Conservation (phyloP, 2,113 vertebrate genomes). For the Sphaerodactylus townsendi region DNA sequence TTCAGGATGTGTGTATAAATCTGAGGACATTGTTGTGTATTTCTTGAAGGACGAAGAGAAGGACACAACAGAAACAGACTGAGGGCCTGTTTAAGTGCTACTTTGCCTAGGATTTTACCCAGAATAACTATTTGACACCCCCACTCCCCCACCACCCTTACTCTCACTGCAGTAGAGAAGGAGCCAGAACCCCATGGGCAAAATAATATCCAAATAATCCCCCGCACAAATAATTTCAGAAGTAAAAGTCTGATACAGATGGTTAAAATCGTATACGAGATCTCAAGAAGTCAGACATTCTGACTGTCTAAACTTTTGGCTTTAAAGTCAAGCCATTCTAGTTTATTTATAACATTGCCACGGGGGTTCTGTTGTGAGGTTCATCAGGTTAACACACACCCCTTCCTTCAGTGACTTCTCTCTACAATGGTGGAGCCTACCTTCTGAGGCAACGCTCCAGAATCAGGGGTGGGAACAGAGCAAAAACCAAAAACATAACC, state of each 20-base stretch:
- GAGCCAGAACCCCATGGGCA: neutral
- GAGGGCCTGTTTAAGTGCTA: neutral
- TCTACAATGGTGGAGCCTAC: neutral
- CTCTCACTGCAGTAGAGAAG: neutral
- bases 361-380: neutral
- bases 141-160: neutral
- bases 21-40: too few species aligned
- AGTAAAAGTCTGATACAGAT: neutral
- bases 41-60: too few species aligned
- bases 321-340: neutral
- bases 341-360: neutral
- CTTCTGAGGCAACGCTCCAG: neutral
- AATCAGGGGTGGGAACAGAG: neutral
- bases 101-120: neutral
- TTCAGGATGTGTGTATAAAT: too few species aligned
- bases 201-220: neutral
- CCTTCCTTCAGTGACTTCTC: too few species aligned
- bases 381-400: neutral
- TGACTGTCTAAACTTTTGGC: too few species aligned
- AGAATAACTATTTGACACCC: neutral
- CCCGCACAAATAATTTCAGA: neutral
- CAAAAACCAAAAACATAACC: neutral
- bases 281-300: neutral
- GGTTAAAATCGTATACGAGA: neutral
- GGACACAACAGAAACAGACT: too few species aligned